Evolutionary conservation across 1,140 invertebrate species (phyloP), one percentile per base, ranked within the genome.

Genomic region (Drosophila aff.): DNA sequence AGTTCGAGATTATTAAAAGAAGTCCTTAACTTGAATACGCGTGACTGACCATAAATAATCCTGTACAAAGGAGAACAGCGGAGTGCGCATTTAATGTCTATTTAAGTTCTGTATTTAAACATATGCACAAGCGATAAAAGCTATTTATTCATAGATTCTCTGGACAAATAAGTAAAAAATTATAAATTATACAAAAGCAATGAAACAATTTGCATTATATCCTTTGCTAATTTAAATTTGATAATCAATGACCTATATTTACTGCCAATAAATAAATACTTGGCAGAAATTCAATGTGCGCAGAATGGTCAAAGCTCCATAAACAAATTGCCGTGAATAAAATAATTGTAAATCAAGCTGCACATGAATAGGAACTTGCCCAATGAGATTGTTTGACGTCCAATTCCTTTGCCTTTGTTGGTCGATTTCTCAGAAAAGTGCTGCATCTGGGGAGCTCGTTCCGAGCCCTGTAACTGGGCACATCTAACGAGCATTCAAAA

Each of bases 401-500:
- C 52, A 23, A 23, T 23, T 55, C 33, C 33, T 55, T 38, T 16
- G 33, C 21, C 21, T 57, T 57, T 57, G 36, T 57, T n/a, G 36
- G 36, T 11, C n/a, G 15, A 23, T 21, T 21, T 21, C 21, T n/a
- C 15, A 8, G 23, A 4, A 58, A 28, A 13, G 16, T 13, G 52
- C 47, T 21, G 33, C 21, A 40, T 18, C 33, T 38, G 61, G 10
- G 60, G 1, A 64, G 10, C 16, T 9, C 41, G 18, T 67, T 38
- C 1, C 6, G 15, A 18, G n/a, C 6, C 13, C 2, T 8, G 5
- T 16, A 36, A 31, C 59, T 28, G 13, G 18, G 36, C 11, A 33
- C 36, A 33, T 52, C 40, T 68, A 43, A 43, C 36, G 66, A 68
- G 66, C 36, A 68, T 36, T 53, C 67, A 23, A 38, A 15, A 23